A percentile compares a stretch with the other conserved stretches of the same genome.
Conservation (phyloP, 2,113 vertebrate genomes). For the Pygoscelis antarcticus region DNA sequence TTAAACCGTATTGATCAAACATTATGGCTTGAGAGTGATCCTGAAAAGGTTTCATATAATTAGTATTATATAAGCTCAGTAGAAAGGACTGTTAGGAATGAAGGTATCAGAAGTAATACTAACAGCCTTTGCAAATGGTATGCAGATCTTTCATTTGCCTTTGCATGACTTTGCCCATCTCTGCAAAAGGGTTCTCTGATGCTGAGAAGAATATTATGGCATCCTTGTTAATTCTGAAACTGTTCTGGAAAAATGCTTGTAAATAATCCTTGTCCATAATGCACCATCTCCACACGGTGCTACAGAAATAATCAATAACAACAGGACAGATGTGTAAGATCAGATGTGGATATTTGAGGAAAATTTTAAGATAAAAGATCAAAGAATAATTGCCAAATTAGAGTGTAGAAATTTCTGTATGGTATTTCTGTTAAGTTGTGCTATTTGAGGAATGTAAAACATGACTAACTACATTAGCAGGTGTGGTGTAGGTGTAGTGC, state of each 20-base stretch:
- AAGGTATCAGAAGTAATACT: slow-evolving; percentile 15
- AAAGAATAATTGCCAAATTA: slow-evolving; percentile 41
- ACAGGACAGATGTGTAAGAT: background rate
- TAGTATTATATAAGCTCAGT: slow-evolving; percentile 32
- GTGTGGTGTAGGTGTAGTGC: slow-evolving; percentile 53
- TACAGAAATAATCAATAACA: background rate
- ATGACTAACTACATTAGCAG: slow-evolving; percentile 55
- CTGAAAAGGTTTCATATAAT: slow-evolving; percentile 48
- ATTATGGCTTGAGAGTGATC: slow-evolving; percentile 39
- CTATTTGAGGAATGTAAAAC: slow-evolving; percentile 12
- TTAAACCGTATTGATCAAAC: slow-evolving; percentile 60
- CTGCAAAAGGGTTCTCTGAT: background rate
- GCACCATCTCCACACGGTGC: background rate
- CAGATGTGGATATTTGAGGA: background rate
- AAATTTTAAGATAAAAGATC: slow-evolving; percentile 2
- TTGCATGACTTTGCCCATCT: slow-evolving; percentile 26
- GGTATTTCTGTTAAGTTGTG: slow-evolving; percentile 8
- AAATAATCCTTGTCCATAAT: background rate
- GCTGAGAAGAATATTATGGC: background rate
- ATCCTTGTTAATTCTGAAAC: background rate
- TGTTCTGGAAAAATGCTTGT: background rate
- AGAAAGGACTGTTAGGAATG: slow-evolving; percentile 16
- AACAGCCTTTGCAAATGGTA: slow-evolving; percentile 26
- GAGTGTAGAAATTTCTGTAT: slow-evolving; percentile 13
- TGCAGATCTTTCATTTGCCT: slow-evolving; percentile 40